Evolutionary conservation across 64 coral and sea anemone species (phyloP), one percentile per base, ranked within the genome.

Genomic region (Actinia tenebrosa): DNA sequence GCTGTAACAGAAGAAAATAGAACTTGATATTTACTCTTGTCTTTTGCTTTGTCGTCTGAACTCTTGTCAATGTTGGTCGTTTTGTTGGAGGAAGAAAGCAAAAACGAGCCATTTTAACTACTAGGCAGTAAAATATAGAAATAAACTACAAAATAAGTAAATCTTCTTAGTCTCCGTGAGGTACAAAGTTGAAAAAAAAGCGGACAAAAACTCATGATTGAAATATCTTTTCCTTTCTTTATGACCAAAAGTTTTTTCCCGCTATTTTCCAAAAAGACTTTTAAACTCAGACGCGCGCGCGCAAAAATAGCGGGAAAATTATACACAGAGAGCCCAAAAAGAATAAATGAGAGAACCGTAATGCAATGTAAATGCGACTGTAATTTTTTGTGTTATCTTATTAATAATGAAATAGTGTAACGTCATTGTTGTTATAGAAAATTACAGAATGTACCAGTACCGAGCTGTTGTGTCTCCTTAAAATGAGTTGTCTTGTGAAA

Each of bases 51-150:
- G 22, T 22, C 16, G 44, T 52, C 18, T 22, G 79, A 16, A 4
- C 16, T 52, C 50, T 81, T 53, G 50, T 16, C 46, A 16, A 20
- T 81, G 79, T 50, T 50, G 79, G 79, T 45, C 44, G 43, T 16
- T 81, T 81, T 53, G 79, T 81, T 50, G 79, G 79, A 53, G 79
- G 79, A 81, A 81, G 79, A 81, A 81, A 81, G 23, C 45, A 81
- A 23, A 22, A 81, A 22, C 79, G 79, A 50, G 79, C 79, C 79
- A 81, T 81, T 14, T 75, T 26, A 3, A 75, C 69, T 11, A 3
- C 10, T 3, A 75, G 25, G 11, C 25, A 13, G 23, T 75, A 75
- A 27, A 26, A 27, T 5, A 30, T 15, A 30, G 14, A 1, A 42
- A 13, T 26, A 75, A 30, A 27, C 22, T 5, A 23, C 4, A 66